Percentiles rank a stretch among this genome's conserved stretches.
These are phyloP conservation scores for Brachypteracias leptosomus DNA, from an alignment of 2,113 vertebrate genomes.

Conservation along the genomic window DNA sequence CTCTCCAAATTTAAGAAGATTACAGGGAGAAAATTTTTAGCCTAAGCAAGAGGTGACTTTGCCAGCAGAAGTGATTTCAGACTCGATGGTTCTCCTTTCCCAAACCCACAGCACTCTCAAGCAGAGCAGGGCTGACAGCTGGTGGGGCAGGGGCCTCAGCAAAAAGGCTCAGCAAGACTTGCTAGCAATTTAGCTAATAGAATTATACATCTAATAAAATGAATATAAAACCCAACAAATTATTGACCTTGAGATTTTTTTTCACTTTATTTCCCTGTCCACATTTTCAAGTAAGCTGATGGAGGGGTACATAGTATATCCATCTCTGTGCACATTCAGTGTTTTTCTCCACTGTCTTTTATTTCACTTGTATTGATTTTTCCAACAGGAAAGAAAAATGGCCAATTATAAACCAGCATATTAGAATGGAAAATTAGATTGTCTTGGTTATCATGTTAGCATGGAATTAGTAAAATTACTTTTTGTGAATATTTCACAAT, in stretches of 20 bases:
- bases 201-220: not conserved
- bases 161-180: not conserved
- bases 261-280: not conserved
- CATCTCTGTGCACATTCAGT: not conserved
- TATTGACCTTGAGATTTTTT: not conserved
- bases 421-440: not conserved
- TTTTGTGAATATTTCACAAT: not conserved
- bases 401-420: not conserved
- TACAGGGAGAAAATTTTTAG: not conserved
- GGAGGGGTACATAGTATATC: not conserved
- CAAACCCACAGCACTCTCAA: fast-evolving
- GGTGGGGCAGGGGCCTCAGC: not conserved
- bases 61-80: not conserved
- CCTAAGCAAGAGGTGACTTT: not conserved
- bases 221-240: not conserved
- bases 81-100: fast-evolving
- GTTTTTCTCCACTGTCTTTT: not conserved
- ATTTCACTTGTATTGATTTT: not conserved
- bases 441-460: not conserved
- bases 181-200: not conserved
- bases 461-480: not conserved
- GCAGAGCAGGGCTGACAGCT: fast-evolving
- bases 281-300: not conserved
- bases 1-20: not conserved
- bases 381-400: not conserved